Evolutionary conservation across 1,140 invertebrate species (phyloP).

Genomic region (Zeugodacus cucurbitae): DNA sequence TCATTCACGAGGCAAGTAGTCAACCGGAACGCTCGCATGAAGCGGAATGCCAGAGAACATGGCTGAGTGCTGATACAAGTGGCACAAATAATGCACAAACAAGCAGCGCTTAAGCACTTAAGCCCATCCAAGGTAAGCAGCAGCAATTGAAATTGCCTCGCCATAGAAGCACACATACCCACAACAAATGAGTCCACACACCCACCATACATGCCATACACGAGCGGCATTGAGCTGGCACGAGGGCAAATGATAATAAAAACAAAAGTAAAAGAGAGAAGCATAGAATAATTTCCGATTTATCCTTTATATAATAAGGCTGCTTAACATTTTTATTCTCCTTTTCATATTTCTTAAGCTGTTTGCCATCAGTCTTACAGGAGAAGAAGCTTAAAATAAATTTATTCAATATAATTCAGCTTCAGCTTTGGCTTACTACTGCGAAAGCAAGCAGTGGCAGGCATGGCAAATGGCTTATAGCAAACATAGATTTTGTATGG

Average conservation of each 20-base stretch:
- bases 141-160: neutral
- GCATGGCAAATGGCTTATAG: neutral
- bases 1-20: neutral
- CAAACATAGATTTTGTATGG: neutral
- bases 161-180: neutral
- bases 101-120: constrained; percentile 16
- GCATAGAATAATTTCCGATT: neutral
- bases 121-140: constrained; percentile 1
- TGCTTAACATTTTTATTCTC: neutral
- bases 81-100: constrained; percentile 7
- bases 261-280: neutral
- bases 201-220: neutral
- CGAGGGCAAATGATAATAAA: neutral
- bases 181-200: too few species aligned
- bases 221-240: neutral
- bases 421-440: neutral
- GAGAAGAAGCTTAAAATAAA: neutral
- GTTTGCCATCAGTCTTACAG: neutral
- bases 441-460: neutral
- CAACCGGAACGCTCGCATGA: neutral
- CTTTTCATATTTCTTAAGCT: neutral
- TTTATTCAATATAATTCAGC: constrained; percentile 9
- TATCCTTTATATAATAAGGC: neutral
- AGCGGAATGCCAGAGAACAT: neutral
- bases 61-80: constrained; percentile 7